phyloP scores from a whole-genome alignment of 1,140 invertebrate species.

The Adoxophyes honmai region DNA sequence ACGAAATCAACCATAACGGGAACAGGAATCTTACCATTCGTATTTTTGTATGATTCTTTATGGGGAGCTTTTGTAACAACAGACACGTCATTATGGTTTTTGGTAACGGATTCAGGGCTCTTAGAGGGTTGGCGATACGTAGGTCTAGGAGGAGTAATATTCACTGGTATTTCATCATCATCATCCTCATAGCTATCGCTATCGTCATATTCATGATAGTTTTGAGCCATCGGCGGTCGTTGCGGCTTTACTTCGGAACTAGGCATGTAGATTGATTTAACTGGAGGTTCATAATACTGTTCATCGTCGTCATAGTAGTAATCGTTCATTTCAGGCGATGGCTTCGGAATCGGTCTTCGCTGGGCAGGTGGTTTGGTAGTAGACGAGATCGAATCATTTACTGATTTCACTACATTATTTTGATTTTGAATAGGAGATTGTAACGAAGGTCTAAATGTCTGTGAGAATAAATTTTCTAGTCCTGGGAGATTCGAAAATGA shows the following conservation, averaged over 20 bases:
- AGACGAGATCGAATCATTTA: slow-evolving; percentile 25
- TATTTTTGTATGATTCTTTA: slow-evolving; percentile 47
- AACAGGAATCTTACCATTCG: slow-evolving; percentile 48
- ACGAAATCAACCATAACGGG: slow-evolving; percentile 43
- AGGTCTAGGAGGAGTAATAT: slow-evolving; percentile 25
- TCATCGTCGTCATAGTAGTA: slow-evolving; percentile 77
- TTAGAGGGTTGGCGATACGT: slow-evolving; percentile 31
- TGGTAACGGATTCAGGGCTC: slow-evolving; percentile 45
- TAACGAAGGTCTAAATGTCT: slow-evolving; percentile 34
- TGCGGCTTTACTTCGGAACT: slow-evolving; percentile 77
- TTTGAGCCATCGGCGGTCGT: slow-evolving; percentile 71
- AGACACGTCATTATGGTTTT: slow-evolving; percentile 61
- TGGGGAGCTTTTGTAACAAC: slow-evolving; percentile 52
- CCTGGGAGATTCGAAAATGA: slow-evolving; percentile 35
- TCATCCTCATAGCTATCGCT: slow-evolving; percentile 45
- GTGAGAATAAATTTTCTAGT: slow-evolving; percentile 35
- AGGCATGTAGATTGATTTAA: slow-evolving; percentile 79
- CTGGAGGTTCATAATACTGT: slow-evolving; percentile 76
- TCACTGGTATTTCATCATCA: slow-evolving; percentile 30
- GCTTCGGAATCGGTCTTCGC: slow-evolving; percentile 71
- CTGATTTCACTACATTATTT: slow-evolving; percentile 21
- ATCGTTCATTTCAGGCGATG: slow-evolving; percentile 76
- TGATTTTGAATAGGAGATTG: slow-evolving; percentile 30
- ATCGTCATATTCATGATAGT: slow-evolving; percentile 73
- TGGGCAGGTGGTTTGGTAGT: slow-evolving; percentile 45